phyloP scores from a whole-genome alignment of 2,888 invertebrate genomes.

The Epinotia demarniana region DNA sequence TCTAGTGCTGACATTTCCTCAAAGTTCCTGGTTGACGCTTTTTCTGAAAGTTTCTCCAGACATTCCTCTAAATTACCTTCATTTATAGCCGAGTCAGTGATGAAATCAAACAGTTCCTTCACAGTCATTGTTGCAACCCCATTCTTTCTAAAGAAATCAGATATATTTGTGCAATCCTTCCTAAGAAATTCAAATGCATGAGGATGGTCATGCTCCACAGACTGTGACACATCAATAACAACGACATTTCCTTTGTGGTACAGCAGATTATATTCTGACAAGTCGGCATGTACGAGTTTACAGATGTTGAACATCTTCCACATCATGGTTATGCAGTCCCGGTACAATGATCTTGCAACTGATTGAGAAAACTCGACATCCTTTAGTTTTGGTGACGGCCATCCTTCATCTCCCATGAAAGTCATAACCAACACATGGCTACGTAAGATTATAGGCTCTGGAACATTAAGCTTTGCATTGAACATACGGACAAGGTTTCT shows the following conservation, averaged over 20 bases:
- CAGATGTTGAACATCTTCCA: conserved; percentile 97
- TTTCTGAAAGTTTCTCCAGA: conserved; percentile 89
- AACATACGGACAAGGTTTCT: conserved; percentile 95
- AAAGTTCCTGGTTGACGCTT: conserved; percentile 85
- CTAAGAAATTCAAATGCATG: conserved; percentile 97
- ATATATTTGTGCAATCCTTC: conserved; percentile 97
- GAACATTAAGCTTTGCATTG: conserved; percentile 93
- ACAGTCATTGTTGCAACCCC: conserved; percentile 96
- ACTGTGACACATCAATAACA: conserved; percentile 99
- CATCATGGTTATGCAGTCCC: conserved; percentile 94
- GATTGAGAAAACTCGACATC: conserved; percentile 92
- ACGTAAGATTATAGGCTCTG: conserved; percentile 93
- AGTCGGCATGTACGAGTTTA: conserved; percentile 98
- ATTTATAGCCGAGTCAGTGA: conserved; percentile 95
- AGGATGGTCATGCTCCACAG: conserved; percentile 99
- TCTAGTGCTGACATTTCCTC: conserved; percentile 89
- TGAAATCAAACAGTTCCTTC: conserved; percentile 97
- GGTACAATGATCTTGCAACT: conserved; percentile 90
- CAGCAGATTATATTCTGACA: conserved; percentile 98
- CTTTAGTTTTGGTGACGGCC: conserved; percentile 95
- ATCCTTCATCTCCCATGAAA: conserved; percentile 97
- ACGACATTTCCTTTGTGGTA: conserved; percentile 93
- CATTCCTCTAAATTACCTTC: conserved; percentile 92
- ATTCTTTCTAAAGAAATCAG: conserved; percentile 95
- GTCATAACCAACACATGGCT: conserved; percentile 98